A percentile compares a stretch with the other conserved stretches of the same genome.
Evolutionary conservation across 2,797 vertebrate genomes (phyloP).

Genomic region (Distichodus sexfasciatus): DNA sequence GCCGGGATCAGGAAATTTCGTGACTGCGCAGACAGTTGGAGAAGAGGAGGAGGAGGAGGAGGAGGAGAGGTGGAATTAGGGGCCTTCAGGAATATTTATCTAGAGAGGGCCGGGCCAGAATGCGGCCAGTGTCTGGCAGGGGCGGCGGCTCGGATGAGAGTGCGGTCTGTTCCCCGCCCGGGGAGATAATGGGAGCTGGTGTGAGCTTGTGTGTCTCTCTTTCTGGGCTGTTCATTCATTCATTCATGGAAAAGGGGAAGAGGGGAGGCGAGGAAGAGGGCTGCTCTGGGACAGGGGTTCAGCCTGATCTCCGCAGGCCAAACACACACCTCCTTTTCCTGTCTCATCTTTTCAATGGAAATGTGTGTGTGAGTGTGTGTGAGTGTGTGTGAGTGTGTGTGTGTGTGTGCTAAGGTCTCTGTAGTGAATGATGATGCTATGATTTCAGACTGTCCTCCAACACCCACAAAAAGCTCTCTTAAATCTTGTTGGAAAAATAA

Average conservation of each 20-base stretch:
- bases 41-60: constrained; percentile 55
- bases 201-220: constrained; percentile 56
- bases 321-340: constrained; percentile 62
- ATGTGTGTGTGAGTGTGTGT: no score
- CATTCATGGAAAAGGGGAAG: no score
- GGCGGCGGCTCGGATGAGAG: constrained; percentile 29
- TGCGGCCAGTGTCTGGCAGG: constrained; percentile 70
- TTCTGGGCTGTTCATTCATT: constrained; percentile 44
- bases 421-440: constrained; percentile 60
- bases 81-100: constrained; percentile 79
- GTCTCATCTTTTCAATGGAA: constrained; percentile 66
- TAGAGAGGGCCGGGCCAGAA: constrained; percentile 71
- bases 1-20: constrained; percentile 71
- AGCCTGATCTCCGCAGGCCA: constrained; percentile 24
- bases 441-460: constrained; percentile 41
- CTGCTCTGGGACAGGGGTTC: constrained; percentile 32
- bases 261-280: constrained; percentile 37
- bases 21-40: constrained; percentile 56
- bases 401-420: constrained; percentile 49
- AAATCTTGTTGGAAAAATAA: no score
- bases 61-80: constrained; percentile 66
- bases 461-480: neutral
- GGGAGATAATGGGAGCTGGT: constrained; percentile 47
- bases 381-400: constrained; percentile 50
- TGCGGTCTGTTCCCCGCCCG: constrained; percentile 36